Base-by-base conservation (phyloP, 2,797 vertebrate species). In the Fistularia tabacaria region DNA sequence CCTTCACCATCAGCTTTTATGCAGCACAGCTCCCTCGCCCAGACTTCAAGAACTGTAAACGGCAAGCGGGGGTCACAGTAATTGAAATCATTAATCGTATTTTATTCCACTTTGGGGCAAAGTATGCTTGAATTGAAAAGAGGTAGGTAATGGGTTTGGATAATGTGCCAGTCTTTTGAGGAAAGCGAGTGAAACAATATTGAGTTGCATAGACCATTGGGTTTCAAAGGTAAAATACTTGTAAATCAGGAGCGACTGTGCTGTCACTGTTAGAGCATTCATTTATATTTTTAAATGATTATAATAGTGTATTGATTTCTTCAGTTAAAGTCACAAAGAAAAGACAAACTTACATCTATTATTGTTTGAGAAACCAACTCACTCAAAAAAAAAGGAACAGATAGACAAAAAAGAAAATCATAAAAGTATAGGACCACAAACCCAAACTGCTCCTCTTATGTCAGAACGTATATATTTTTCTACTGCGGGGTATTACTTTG, bases 31-130 rank as follows among this genome's bases (percentile, higher is more conserved):
- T 79, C 76, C 73, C 76, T 77, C 60, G 43, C 70, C 69, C 76
- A 80, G 77, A 84, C 82, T 86, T 71, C 78, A 78, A 82, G 79
- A 82, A 78, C 79, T 73, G 82, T 86, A 87, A 87, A 84, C 59
- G 84, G 66, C 58, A 48, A 71, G 78, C 79, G 66, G 77, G 25
- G 85, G 80, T 86, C 81, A 82, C 64, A 62, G 77, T 87, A 89
- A 90, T 89, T 88, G 82, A 88, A 89, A 85, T 86, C 87, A 89
- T 90, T 88, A 89, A 90, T 90, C 81, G 77, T 85, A 71, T 87
- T 89, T 90, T 87, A 90, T 89, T 85, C 87, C 75, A 84, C 76
- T 80, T 84, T 85, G 78, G 82, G 79, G 80, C 84, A 87, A 83
- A 83, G 79, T 84, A 79, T 81, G 83, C 80, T 71, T 69, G 77